phyloP scores from a whole-genome alignment of 2,797 vertebrate genomes.

The Falco peregrinus region DNA sequence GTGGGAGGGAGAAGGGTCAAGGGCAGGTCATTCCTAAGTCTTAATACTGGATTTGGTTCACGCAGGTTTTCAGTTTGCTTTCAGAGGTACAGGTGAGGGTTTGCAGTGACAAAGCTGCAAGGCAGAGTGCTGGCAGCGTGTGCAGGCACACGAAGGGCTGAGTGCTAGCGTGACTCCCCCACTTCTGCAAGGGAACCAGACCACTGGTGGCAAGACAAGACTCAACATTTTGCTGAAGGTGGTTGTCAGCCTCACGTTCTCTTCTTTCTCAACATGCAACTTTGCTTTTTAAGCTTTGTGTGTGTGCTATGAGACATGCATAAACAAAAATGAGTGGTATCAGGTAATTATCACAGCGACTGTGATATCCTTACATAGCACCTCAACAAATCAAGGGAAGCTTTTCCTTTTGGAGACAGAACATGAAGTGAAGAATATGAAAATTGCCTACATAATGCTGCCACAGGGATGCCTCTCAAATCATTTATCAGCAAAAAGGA shows the following conservation, averaged over 20 bases:
- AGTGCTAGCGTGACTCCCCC: background rate
- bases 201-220: background rate
- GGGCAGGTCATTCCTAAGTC: background rate
- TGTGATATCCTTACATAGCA: background rate
- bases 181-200: background rate
- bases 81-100: background rate
- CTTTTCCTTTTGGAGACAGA: conserved; percentile 12
- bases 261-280: conserved; percentile 21
- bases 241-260: background rate
- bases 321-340: conserved; percentile 16
- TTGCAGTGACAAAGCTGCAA: background rate
- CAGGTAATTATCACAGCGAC: background rate
- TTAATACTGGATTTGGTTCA: background rate
- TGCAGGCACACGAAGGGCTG: background rate
- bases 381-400: conserved; percentile 16
- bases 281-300: background rate
- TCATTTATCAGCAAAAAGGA: conserved; percentile 29
- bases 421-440: background rate
- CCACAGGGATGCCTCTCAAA: conserved; percentile 29
- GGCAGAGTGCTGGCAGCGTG: background rate
- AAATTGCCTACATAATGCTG: conserved; percentile 21
- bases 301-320: conserved; percentile 29
- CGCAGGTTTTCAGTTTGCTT: background rate
- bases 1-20: background rate
- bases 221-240: background rate